Evolutionary conservation across 2,797 vertebrate species (phyloP).

Genomic region (Microctenopoma steveboyesi): DNA sequence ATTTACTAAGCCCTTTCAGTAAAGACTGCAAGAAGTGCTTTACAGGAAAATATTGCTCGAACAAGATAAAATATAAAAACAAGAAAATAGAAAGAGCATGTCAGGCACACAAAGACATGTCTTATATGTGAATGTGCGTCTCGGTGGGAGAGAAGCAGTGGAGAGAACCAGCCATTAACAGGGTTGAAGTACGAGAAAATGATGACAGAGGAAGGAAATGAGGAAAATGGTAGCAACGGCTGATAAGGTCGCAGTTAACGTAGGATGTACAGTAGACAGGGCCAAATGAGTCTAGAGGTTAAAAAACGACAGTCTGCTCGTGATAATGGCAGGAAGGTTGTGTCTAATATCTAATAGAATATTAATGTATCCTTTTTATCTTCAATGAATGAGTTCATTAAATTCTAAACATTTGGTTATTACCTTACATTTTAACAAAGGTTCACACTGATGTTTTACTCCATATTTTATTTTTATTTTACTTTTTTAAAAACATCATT

Average conservation of each 20-base stretch:
- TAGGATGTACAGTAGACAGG: slow-evolving; percentile 62
- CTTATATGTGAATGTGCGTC: slow-evolving; percentile 9
- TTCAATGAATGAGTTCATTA: slow-evolving; percentile 69
- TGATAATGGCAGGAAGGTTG: slow-evolving; percentile 62
- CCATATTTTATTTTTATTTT: neutral
- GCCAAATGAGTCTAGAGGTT: slow-evolving; percentile 62
- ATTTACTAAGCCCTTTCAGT: slow-evolving; percentile 30
- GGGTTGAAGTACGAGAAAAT: slow-evolving; percentile 21
- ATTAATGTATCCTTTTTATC: slow-evolving; percentile 70
- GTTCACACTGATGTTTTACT: neutral
- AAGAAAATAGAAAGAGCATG: slow-evolving; percentile 19
- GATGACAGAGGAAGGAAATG: slow-evolving; percentile 53
- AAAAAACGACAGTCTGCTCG: slow-evolving; percentile 57
- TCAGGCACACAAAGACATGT: slow-evolving; percentile 17
- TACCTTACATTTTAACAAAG: slow-evolving; percentile 40
- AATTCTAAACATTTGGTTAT: slow-evolving; percentile 63
- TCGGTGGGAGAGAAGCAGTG: slow-evolving; percentile 8
- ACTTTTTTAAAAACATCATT: neutral
- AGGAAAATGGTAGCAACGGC: slow-evolving; percentile 38
- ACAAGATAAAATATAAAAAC: slow-evolving; percentile 29
- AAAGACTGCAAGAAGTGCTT: slow-evolving; percentile 14
- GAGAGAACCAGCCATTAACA: slow-evolving; percentile 15
- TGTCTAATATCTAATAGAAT: slow-evolving; percentile 69
- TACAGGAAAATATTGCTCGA: neutral
- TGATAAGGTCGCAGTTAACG: slow-evolving; percentile 58